Base-by-base conservation (phyloP, 1,140 invertebrate species). In the Thalassaphorura encarpata region DNA sequence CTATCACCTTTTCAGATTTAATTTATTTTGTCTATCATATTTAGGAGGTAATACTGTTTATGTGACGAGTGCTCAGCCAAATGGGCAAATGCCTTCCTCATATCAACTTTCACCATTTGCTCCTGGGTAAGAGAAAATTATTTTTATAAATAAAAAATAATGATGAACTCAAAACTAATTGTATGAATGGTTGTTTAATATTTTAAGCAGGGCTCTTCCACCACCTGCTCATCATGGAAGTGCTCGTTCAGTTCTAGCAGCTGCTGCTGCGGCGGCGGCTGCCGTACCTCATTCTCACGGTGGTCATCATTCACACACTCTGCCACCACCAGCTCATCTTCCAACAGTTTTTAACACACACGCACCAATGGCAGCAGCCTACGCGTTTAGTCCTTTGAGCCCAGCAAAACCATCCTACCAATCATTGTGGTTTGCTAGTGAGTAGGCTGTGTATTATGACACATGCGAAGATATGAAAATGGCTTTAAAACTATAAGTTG, bases 141-240 rank as follows among this genome's bases (percentile, higher is more conserved):
- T n/a, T 18, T 21, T 36, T 33, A 28, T n/a, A 16, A 28, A 28
- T 31, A 2, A 48, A 21, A 26, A 16, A 13, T 27, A 21, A 3
- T 27, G 4, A 28, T 28, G 8, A 1, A 16, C 15, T 28, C 8
- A 5, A 23, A 31, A 40, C n/a, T 54, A 24, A n/a, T n/a, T n/a
- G n/a, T n/a, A n/a, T n/a, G n/a, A n/a, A n/a, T 43, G 19, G 31
- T 27, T 58, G 8, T 51, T 46, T 52, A 67, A 18, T 70, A 70
- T 55, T 70, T 76, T 73, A 69, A 84, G 79, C 70, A 79, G 84
- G 60, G 83, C 83, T 42, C 78, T 85, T 60, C 83, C 85, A 54
- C 87, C 87, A 13, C 87, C 87, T 57, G 87, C 87, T 31, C 87
- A 90, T 36, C 86, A 89, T 71, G 86, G 89, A 72, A 85, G 83